Percentiles rank a stretch among this genome's conserved stretches.
phyloP scores from a whole-genome alignment of 2,113 vertebrate species.

The Delphinus delphis region DNA sequence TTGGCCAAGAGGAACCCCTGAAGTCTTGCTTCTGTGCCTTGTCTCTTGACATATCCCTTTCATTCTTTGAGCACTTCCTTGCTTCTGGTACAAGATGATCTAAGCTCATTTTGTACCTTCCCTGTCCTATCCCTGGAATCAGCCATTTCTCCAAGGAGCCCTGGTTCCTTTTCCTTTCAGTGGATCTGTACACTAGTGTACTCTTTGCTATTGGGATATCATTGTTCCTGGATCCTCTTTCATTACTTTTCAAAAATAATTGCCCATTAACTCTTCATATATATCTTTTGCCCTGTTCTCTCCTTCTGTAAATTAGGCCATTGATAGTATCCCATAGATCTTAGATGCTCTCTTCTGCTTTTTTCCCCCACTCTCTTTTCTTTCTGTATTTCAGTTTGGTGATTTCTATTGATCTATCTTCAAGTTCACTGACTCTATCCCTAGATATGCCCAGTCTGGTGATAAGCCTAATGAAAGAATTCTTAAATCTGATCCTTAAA shows the following conservation, averaged over 20 bases:
- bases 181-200: not conserved
- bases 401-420: not conserved
- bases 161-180: not conserved
- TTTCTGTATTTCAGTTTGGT: conserved; percentile 10
- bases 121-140: not conserved
- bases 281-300: not conserved
- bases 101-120: not conserved
- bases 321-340: not conserved
- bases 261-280: not conserved
- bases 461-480: conserved; percentile 26
- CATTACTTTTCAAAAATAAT: conserved; percentile 21
- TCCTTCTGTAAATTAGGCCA: not conserved
- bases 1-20: not conserved
- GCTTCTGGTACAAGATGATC: not conserved
- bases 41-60: not conserved
- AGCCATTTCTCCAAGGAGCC: not conserved
- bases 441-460: not conserved
- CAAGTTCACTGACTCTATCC: not conserved
- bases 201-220: not conserved
- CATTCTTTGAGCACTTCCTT: conserved; percentile 6
- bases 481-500: not conserved
- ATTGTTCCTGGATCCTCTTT: not conserved
- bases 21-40: not conserved
- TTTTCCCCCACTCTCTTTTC: not conserved
- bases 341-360: not conserved